phyloP scores from a whole-genome alignment of 53 echinoderm and acorn worm genomes.

The Echinarachnius parma region DNA sequence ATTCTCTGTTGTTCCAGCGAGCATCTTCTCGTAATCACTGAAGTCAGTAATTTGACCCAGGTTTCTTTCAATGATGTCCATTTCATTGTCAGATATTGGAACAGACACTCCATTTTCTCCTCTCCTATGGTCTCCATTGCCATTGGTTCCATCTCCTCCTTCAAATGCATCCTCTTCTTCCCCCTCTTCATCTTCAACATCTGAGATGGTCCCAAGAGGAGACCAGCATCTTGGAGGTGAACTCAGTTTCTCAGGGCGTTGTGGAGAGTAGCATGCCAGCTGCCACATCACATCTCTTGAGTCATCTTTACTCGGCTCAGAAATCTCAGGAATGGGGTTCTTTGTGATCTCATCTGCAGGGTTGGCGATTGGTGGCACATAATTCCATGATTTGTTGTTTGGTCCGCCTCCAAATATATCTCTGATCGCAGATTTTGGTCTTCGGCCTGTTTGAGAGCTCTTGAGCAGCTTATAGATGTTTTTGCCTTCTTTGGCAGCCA shows the following conservation, averaged over 20 bases:
- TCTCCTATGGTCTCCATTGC: not conserved
- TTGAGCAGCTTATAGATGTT: conserved; percentile 21
- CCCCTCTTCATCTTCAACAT: conserved; percentile 33
- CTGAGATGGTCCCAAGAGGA: conserved; percentile 35
- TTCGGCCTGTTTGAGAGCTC: not conserved
- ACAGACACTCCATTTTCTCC: conserved; percentile 5
- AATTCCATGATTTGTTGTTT: conserved; percentile 38
- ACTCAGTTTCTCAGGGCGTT: conserved; percentile 36
- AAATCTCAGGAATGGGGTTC: conserved; percentile 41
- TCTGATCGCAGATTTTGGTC: not conserved
- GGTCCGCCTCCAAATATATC: conserved; percentile 40
- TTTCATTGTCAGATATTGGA: conserved; percentile 28
- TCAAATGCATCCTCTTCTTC: conserved; percentile 20
- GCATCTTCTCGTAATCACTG: conserved; percentile 43
- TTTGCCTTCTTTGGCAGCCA: conserved; percentile 24
- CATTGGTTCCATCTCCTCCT: conserved; percentile 10
- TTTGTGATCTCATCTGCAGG: conserved; percentile 17
- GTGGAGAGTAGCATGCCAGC: conserved; percentile 72
- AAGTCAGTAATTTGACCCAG: conserved; percentile 32
- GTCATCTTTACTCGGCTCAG: conserved; percentile 28
- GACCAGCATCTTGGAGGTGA: conserved; percentile 84
- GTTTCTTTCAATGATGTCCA: conserved; percentile 41
- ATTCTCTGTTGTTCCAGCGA: conserved; percentile 1
- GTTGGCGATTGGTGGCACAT: conserved; percentile 33
- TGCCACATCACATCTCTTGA: conserved; percentile 75